A percentile compares a stretch with the other conserved stretches of the same genome.
These are phyloP conservation scores for Esox masquinongy DNA, from an alignment of 2,797 vertebrate species.

Conservation along the genomic window DNA sequence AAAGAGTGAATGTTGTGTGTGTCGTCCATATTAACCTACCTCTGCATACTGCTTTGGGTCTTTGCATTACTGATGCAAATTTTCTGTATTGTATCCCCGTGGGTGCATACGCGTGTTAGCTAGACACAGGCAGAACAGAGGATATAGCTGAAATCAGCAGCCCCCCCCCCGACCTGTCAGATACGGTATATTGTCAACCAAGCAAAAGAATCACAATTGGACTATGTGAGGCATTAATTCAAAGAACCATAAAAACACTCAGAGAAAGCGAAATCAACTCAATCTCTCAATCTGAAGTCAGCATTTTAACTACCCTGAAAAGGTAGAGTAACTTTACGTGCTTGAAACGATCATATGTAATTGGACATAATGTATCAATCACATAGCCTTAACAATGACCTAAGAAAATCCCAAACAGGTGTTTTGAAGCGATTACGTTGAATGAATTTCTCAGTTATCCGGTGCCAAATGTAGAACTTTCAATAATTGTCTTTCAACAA, in stretches of 20 bases:
- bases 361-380: neutral
- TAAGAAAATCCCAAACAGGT: neutral
- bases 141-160: constrained; percentile 1
- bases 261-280: neutral
- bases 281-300: neutral
- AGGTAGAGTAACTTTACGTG: neutral
- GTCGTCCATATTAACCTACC: neutral
- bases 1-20: constrained; percentile 5
- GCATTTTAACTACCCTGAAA: neutral
- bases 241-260: neutral
- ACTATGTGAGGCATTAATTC: constrained; percentile 1
- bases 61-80: neutral
- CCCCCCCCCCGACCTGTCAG: constrained; percentile 12
- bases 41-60: neutral
- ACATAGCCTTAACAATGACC: neutral
- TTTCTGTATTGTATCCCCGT: neutral
- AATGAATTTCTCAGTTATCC: neutral
- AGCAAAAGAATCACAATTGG: constrained; percentile 17
- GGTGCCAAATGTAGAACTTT: neutral
- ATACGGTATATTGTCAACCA: constrained; percentile 14
- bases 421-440: neutral
- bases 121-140: constrained; percentile 20
- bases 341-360: neutral
- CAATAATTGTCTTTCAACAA: neutral
- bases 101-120: constrained; percentile 6